Base-by-base conservation (phyloP, 2,113 vertebrate species). In the Hoplias malabaricus region DNA sequence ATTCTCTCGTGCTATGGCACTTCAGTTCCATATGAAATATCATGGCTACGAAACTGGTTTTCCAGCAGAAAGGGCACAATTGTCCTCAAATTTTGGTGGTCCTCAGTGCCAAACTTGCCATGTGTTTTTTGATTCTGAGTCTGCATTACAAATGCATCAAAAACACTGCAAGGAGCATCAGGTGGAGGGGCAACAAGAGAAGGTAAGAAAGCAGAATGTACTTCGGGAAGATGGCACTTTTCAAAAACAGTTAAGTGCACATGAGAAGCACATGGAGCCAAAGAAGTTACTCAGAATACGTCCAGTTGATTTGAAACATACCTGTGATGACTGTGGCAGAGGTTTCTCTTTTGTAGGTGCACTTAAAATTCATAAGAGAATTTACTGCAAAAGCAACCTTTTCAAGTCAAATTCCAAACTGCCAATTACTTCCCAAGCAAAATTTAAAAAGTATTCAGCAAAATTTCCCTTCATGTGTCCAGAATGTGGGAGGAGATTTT, bases 1-100 rank as follows among this genome's bases (percentile, higher is more conserved):
- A 36, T 94, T 93, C 34, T 92, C 91, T 1, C 85, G 92, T 12
- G 93, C 89, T 27, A 93, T 92, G 85, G 91, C 92, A 0, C 92
- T 93, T 21, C 90, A 93, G 89, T 94, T 93, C 75, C 93, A 94
- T 54, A 92, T 93, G 92, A 92, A 84, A 68, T 90, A 90, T 79
- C 93, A 94, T 16, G 92, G 91, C 19, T 90, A 90, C 38, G 90
- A 93, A 76, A 90, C 80, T 0, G 88, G 86, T 5, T 82, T 81
- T 48, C 84, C 87, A 0, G 69, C 84, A 5, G 34, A 73, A 0
- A 86, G 86, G 2, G 69, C 80, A 0, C 56, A 73, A 12, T 82
- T 89, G 12, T 16, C 53, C 1, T 62, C 63, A 12, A 48, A 10
- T 0, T 53, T 85, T 40, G 85, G 83, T 59, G 81, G 80, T 46